phyloP scores from a whole-genome alignment of 2,888 invertebrate species.

The Macroteleia sp. region DNA sequence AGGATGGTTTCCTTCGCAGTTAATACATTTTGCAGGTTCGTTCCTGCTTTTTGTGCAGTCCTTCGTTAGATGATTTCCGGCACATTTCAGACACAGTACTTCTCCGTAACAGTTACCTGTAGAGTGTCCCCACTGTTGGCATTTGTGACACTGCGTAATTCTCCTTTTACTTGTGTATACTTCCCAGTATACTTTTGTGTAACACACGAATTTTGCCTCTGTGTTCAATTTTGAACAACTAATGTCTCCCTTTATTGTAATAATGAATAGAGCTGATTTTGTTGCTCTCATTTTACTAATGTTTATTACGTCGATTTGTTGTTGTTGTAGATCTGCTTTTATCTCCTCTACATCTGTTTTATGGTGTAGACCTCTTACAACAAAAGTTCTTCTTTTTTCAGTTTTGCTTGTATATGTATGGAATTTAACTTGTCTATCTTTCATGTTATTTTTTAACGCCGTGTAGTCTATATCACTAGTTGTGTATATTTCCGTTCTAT shows the following conservation, averaged over 20 bases:
- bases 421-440: too few species aligned
- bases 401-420: slow-evolving; percentile 38
- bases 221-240: slow-evolving; percentile 34
- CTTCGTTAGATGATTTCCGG: slow-evolving; percentile 66
- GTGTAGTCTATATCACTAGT: too few species aligned
- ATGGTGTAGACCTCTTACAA: slow-evolving; percentile 37
- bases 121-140: slow-evolving; percentile 73
- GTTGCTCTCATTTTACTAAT: slow-evolving; percentile 56
- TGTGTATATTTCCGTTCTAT: too few species aligned
- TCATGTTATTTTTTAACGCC: too few species aligned
- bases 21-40: slow-evolving; percentile 69
- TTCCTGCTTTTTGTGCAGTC: slow-evolving; percentile 67
- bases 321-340: slow-evolving; percentile 8
- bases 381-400: slow-evolving; percentile 31
- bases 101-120: slow-evolving; percentile 66
- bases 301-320: slow-evolving; percentile 3
- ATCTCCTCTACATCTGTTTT: slow-evolving; percentile 11
- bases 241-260: slow-evolving; percentile 33
- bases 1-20: slow-evolving; percentile 70
- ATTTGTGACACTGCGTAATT: slow-evolving; percentile 53
- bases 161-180: slow-evolving; percentile 48
- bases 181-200: slow-evolving; percentile 66
- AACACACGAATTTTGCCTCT: slow-evolving; percentile 15
- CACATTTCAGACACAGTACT: slow-evolving; percentile 70
- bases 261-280: slow-evolving; percentile 39